Evolutionary conservation across 1,140 invertebrate genomes (phyloP).

Genomic region (Drosophila leontia): DNA sequence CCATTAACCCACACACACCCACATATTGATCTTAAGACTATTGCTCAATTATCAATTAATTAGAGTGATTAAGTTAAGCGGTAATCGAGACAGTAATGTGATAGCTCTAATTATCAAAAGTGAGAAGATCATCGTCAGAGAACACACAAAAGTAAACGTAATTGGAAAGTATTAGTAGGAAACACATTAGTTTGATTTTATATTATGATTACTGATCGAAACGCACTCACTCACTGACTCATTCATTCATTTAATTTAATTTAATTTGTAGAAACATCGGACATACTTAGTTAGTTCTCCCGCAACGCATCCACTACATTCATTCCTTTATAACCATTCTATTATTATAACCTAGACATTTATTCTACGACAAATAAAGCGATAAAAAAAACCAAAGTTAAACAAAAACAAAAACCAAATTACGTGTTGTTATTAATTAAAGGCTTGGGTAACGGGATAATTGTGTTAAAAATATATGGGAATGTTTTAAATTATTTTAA

Average conservation of each 20-base stretch:
- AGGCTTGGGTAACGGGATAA: background rate
- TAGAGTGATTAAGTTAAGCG: slow-evolving; percentile 13
- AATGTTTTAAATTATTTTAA: background rate
- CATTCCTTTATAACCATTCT: slow-evolving; percentile 33
- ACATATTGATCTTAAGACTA: slow-evolving; percentile 27
- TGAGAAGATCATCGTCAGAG: slow-evolving; percentile 1
- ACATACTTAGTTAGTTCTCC: slow-evolving; percentile 9
- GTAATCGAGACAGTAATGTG: slow-evolving; percentile 23
- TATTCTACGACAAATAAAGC: slow-evolving; percentile 31
- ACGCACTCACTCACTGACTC: slow-evolving; percentile 3
- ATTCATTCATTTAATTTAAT: slow-evolving; percentile 17
- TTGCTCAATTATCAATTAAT: slow-evolving; percentile 24
- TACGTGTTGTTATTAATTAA: background rate
- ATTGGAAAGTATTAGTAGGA: slow-evolving; percentile 49
- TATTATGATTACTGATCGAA: slow-evolving; percentile 21
- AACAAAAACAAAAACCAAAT: slow-evolving; percentile 1
- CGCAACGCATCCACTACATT: slow-evolving; percentile 22
- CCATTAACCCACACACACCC: background rate
- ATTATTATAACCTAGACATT: slow-evolving; percentile 16
- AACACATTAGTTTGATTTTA: slow-evolving; percentile 26
- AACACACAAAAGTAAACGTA: slow-evolving; percentile 10
- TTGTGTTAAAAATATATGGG: no score
- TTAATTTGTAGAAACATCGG: background rate
- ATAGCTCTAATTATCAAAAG: slow-evolving; percentile 22
- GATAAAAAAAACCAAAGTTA: slow-evolving; percentile 32